Conservation (phyloP, 2,797 vertebrate genomes). For the Galagoides demidoff region DNA sequence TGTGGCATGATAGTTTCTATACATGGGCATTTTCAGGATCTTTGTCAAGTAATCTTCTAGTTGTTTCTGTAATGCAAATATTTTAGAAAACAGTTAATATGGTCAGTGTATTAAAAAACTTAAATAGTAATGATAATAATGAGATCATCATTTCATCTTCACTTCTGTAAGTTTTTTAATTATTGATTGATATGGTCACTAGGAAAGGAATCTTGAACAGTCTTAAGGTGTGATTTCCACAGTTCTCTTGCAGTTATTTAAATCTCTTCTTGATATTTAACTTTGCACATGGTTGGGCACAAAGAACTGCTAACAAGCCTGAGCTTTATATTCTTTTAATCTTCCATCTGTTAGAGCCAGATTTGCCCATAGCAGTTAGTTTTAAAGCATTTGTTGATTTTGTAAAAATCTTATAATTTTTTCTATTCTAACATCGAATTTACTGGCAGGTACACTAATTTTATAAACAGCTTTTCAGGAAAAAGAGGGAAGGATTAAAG, state of each 20-base stretch:
- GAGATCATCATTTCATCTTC: neutral
- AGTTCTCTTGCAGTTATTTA: neutral
- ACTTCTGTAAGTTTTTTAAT: neutral
- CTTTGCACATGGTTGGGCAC: neutral
- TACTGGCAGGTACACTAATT: neutral
- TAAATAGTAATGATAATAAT: slow-evolving; percentile 5
- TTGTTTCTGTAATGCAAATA: slow-evolving; percentile 92
- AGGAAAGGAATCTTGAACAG: neutral
- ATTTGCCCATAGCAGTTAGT: neutral
- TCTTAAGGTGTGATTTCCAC: neutral
- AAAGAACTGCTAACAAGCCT: neutral
- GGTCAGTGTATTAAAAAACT: neutral
- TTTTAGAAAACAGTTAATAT: slow-evolving; percentile 41
- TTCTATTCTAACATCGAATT: slow-evolving; percentile 11
- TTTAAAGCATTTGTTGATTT: slow-evolving; percentile 21
- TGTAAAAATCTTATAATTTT: neutral
- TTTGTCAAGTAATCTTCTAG: slow-evolving; percentile 97
- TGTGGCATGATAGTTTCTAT: slow-evolving; percentile 96
- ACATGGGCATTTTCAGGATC: slow-evolving; percentile 95
- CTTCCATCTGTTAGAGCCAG: neutral
- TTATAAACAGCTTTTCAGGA: neutral
- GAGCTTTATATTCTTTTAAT: neutral
- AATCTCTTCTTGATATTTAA: slow-evolving; percentile 24
- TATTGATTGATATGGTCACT: neutral
- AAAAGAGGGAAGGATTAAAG: neutral